These are phyloP conservation scores for Zaprionus ghesquierei DNA, from an alignment of 1,140 invertebrate species.

Conservation along the genomic window DNA sequence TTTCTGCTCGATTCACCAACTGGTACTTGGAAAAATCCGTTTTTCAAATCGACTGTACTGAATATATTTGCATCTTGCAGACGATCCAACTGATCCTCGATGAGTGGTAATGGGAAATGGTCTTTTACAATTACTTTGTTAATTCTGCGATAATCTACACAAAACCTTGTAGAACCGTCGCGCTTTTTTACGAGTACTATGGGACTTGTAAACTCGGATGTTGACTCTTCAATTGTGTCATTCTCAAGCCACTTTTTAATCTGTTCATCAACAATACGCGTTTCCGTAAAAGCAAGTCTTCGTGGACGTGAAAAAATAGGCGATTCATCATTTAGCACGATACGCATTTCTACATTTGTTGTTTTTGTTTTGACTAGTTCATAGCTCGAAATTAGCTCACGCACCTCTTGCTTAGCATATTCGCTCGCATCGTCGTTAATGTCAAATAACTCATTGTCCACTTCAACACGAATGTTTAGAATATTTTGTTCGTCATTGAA, in stretches of 20 bases:
- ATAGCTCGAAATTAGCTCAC: not conserved
- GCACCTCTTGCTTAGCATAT: not conserved
- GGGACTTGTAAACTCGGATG: conserved; percentile 6
- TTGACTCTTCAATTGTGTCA: conserved; percentile 6
- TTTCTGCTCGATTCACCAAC: conserved; percentile 1
- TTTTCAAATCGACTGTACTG: conserved; percentile 14
- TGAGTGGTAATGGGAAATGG: conserved; percentile 4
- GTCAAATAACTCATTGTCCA: not conserved
- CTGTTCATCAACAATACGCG: not conserved
- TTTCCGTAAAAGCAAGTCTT: not conserved
- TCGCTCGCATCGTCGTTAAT: not conserved
- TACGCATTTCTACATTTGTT: not conserved
- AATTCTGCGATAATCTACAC: conserved; percentile 3
- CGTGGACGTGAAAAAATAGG: not conserved
- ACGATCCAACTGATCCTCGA: conserved; percentile 4
- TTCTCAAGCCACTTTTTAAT: not conserved
- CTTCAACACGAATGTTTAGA: not conserved
- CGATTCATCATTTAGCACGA: not conserved
- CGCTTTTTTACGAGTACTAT: conserved; percentile 17
- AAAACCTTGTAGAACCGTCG: not conserved
- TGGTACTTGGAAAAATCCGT: conserved; percentile 1
- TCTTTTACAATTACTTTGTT: conserved; percentile 4
- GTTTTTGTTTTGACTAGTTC: not conserved
- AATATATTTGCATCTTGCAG: conserved; percentile 5
- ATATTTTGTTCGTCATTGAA: not conserved